Base-by-base conservation (phyloP, 2,797 vertebrate genomes). In the Anolis apletophallus region DNA sequence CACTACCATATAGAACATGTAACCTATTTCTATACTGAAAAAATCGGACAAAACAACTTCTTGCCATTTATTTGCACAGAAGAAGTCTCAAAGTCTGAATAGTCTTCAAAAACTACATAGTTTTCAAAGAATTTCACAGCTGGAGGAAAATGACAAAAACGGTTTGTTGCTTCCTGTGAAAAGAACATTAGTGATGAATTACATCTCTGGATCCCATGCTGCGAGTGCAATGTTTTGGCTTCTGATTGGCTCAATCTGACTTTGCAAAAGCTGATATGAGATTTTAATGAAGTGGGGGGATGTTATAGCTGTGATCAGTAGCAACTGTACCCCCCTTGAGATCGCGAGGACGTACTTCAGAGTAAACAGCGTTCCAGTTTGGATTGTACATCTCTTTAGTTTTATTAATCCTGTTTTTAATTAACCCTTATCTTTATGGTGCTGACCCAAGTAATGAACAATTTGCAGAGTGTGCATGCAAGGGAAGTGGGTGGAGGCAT, bases 381-480 rank as follows among this genome's bases (percentile, higher is more conserved):
- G 14, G 16, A 54, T 12, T 29, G 21, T 13, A 34, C 32, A 26
- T 67, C 17, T 75, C 67, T 77, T 34, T 77, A 50, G 52, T 54
- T 76, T 54, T 23, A 54, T 10, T 54, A 81, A 16, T 21, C 50
- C n/a, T 54, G 12, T 55, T 81, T 46, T 57, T 40, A 46, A 76
- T 81, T 87, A 57, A 68, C 50, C 12, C 72, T 59, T 82, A 23
- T 84, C 69, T 84, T 80, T 40, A 88, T 0, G 0, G 0, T 1
- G n/a, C 0, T 67, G 76, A 89, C 34, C 59, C 73, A 59, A 87
- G 26, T 79, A 83, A 50, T 83, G n/a, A 68, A 57, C 61, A 77
- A 87, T 6, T 13, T 11, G 1, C 36, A 26, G 16, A 17, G 26
- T 3, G 17, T 46, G 21, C 52, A 55, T 3, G 59, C 85, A 0